Evolutionary conservation across 2,888 invertebrate genomes (phyloP).

Genomic region (Limenitis camilla): DNA sequence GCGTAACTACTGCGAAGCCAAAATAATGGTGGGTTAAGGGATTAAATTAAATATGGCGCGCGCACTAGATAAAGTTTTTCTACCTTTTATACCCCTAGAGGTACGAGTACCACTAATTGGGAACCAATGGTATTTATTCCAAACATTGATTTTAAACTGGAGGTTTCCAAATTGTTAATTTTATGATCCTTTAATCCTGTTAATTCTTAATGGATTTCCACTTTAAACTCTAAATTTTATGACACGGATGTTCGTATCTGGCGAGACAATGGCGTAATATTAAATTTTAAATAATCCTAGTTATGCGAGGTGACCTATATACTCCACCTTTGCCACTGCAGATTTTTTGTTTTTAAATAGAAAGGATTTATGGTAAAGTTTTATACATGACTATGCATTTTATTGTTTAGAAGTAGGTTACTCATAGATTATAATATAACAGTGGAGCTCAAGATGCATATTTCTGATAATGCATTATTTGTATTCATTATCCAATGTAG

Average conservation of each 20-base stretch:
- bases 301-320: conserved; percentile 18
- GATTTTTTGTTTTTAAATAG: neutral
- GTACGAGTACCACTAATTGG: too few species aligned
- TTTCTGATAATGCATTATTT: conserved; percentile 14
- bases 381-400: conserved; percentile 9
- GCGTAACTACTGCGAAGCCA: too few species aligned
- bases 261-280: conserved; percentile 12
- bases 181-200: too few species aligned
- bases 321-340: conserved; percentile 1
- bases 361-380: conserved; percentile 3
- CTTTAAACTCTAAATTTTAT: conserved; percentile 1
- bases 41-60: too few species aligned
- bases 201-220: neutral
- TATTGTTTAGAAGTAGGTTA: conserved; percentile 6
- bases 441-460: conserved; percentile 10
- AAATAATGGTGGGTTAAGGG: too few species aligned
- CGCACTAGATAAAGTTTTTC: too few species aligned
- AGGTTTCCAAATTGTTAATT: too few species aligned
- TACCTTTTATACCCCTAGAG: too few species aligned
- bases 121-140: too few species aligned
- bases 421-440: neutral
- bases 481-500: conserved; percentile 12
- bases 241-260: conserved; percentile 13
- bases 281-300: conserved; percentile 21
- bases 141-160: too few species aligned